Conservation (phyloP, 2,797 vertebrate species). For the Salarias fasciatus region DNA sequence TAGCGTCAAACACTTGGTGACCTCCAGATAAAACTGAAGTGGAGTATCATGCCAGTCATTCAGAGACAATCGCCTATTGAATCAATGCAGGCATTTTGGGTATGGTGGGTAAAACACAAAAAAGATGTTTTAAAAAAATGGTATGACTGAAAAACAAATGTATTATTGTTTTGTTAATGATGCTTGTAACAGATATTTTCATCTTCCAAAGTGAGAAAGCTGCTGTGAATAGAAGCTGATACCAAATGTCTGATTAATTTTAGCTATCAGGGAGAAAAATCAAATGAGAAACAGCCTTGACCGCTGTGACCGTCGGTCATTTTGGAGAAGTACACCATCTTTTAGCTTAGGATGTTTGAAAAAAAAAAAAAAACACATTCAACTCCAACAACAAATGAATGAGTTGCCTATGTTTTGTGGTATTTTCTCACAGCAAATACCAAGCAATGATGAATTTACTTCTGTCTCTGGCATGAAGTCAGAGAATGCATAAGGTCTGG, state of each 20-base stretch:
- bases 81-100: constrained; percentile 16
- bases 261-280: constrained; percentile 21
- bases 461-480: constrained; percentile 53
- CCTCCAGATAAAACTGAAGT: constrained; percentile 23
- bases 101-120: constrained; percentile 5
- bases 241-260: constrained; percentile 21
- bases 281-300: constrained; percentile 12
- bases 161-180: constrained; percentile 6
- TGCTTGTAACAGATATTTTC: background rate
- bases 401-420: background rate
- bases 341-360: constrained; percentile 7
- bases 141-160: constrained; percentile 10
- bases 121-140: constrained; percentile 2
- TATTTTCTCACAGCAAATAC: constrained; percentile 30
- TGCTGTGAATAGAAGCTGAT: constrained; percentile 5
- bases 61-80: constrained; percentile 11
- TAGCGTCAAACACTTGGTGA: constrained; percentile 14
- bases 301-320: constrained; percentile 33
- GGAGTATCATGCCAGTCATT: constrained; percentile 4
- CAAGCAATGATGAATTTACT: constrained; percentile 50
- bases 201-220: background rate
- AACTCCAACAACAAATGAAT: constrained; percentile 2
- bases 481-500: constrained; percentile 62
- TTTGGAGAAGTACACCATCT: constrained; percentile 17
- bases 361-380: constrained; percentile 17